Percentiles rank a stretch among this genome's conserved stretches.
phyloP scores from a whole-genome alignment of 2,113 vertebrate species.

The crab-eating macaque (Macaca fascicularis) region T2T-MFA8v1.1 NC_088381.1:54592501-54593000 shows the following conservation, averaged over 20 bases:
- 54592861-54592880: background rate
- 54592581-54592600: background rate
- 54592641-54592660: background rate
- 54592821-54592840: background rate
- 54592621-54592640: background rate
- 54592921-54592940: background rate
- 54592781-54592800: slow-evolving; percentile 31
- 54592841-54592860: background rate
- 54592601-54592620: background rate
- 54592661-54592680: background rate
- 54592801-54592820: background rate
- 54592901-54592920: background rate
- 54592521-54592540: background rate
- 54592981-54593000: background rate
- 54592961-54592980: background rate
- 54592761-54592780: background rate
- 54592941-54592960: background rate
- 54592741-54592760: background rate
- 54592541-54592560: background rate
- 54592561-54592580: slow-evolving; percentile 18
- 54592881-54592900: background rate
- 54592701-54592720: background rate
- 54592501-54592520: slow-evolving; percentile 7
- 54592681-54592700: background rate
- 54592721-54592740: background rate